Percentiles rank a stretch among this genome's conserved stretches.
Conservation (phyloP, 2,113 vertebrate species). For the Odobenus rosmarus region DNA sequence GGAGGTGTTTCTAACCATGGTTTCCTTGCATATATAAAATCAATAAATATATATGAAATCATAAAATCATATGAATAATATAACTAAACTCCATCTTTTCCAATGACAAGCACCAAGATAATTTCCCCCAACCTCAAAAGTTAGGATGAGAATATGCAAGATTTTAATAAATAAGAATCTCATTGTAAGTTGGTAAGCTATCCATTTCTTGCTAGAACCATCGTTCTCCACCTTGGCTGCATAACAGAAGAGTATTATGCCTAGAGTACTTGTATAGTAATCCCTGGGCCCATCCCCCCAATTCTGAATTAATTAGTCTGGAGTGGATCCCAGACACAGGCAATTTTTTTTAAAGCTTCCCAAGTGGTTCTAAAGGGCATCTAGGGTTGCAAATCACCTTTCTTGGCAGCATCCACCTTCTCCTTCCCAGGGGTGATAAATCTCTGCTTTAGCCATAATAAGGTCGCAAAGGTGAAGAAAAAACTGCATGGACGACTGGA, state of each 20-base stretch:
- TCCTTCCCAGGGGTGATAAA: neutral
- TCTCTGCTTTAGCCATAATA: neutral
- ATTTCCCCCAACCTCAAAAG: conserved; percentile 14
- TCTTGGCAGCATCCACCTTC: neutral
- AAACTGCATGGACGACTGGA: neutral
- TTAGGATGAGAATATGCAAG: neutral
- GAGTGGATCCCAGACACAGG: conserved; percentile 3
- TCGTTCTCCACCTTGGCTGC: neutral
- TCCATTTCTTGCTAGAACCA: neutral
- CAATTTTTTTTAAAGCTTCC: conserved; percentile 38
- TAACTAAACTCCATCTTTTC: neutral
- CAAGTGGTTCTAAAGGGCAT: conserved; percentile 23
- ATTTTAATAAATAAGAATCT: conserved; percentile 43
- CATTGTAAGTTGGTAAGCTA: neutral
- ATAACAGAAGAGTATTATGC: neutral
- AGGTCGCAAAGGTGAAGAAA: neutral
- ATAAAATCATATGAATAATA: neutral
- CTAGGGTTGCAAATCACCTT: conserved; percentile 19
- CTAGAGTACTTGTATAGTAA: neutral
- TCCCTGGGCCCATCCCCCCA: neutral
- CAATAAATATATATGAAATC: neutral
- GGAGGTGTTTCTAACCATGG: neutral
- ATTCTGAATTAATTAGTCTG: conserved; percentile 37
- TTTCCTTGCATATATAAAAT: neutral
- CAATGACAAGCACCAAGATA: neutral